Evolutionary conservation across 2,797 vertebrate genomes (phyloP).

Genomic region (Loris lydekkerianus): DNA sequence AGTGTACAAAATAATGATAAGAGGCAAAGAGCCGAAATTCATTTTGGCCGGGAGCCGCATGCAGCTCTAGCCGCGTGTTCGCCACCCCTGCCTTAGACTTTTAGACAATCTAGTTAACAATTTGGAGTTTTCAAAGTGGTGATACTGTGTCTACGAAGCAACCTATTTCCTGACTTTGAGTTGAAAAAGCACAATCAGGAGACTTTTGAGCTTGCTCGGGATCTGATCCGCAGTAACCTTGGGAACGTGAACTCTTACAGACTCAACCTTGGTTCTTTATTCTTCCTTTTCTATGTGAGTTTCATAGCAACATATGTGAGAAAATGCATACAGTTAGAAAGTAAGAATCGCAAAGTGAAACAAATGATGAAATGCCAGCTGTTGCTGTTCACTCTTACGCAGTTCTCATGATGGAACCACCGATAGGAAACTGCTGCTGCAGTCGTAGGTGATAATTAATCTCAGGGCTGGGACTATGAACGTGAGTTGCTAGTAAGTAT

Average conservation of each 20-base stretch:
- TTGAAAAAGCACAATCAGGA: constrained; percentile 1
- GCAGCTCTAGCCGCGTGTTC: too few relatives aligned
- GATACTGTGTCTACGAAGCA: background rate
- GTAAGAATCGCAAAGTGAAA: constrained; percentile 71
- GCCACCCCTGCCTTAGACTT: background rate
- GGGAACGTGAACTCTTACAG: constrained; percentile 8
- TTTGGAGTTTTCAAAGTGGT: background rate
- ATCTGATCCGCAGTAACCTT: background rate
- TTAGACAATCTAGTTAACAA: background rate
- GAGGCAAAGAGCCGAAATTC: too few relatives aligned
- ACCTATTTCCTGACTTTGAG: background rate
- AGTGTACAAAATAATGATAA: too few relatives aligned
- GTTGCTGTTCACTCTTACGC: constrained; percentile 61
- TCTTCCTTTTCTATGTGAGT: constrained; percentile 37
- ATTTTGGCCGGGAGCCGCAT: too few relatives aligned
- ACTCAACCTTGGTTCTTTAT: constrained; percentile 47
- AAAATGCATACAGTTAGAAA: constrained; percentile 68
- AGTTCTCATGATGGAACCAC: constrained; percentile 6
- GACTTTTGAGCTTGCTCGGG: background rate
- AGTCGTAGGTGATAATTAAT: constrained; percentile 75
- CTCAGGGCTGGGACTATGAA: constrained; percentile 15
- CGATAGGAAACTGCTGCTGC: constrained; percentile 15
- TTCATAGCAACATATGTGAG: constrained; percentile 63
- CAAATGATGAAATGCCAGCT: constrained; percentile 77
- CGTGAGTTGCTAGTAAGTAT: background rate